Evolutionary conservation across 2,113 vertebrate species (phyloP), one percentile per base, ranked within the genome.

Genomic region (Gasterosteus aculeatus): DNA sequence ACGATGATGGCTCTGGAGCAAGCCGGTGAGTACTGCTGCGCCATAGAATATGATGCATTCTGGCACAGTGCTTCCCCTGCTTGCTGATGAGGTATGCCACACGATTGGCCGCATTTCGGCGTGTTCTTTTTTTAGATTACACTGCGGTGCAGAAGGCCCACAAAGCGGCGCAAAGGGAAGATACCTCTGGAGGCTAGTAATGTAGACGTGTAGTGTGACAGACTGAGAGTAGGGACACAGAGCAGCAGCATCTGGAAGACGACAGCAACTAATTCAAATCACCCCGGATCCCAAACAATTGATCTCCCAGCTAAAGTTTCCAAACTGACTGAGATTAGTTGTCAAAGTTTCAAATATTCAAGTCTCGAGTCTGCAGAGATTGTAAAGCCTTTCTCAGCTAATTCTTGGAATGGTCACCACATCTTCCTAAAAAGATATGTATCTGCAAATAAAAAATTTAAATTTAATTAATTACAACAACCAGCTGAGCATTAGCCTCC

Each of bases 1-100:
- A 99, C 98, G 62, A 98, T 99, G 97, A 95, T 98, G 61, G 98
- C 98, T 44, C 81, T 99, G 93, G 98, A 99, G 84, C 97, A 99
- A 89, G 97, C 98, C 47, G 98, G 98, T 98, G 87, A 92, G 96
- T 84, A 46, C 19, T 68, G 56, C 5, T 38, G n/a, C 19, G 33
- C 59, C 49, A 15, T 57, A n/a, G 22, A 26, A 60, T 59, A 47
- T 66, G 10, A 35, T 18, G 14, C 41, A 42, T 11, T 16, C 19
- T 61, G 5, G 39, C n/a, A 22, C 22, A 12, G 16, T 33, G 26
- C 18, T 31, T 35, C 75, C 38, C 69, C 26, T 57, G 44, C 9
- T 46, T 59, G 18, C 61, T 70, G 66, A 64, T 26, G 5, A 62
- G 33, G 82, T 69, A 54, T 51, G 72, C 75, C 47, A 85, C 57